Evolutionary conservation across 1,140 invertebrate species (phyloP), one percentile per base, ranked within the genome.

Genomic region (Coenobita brevimanus): DNA sequence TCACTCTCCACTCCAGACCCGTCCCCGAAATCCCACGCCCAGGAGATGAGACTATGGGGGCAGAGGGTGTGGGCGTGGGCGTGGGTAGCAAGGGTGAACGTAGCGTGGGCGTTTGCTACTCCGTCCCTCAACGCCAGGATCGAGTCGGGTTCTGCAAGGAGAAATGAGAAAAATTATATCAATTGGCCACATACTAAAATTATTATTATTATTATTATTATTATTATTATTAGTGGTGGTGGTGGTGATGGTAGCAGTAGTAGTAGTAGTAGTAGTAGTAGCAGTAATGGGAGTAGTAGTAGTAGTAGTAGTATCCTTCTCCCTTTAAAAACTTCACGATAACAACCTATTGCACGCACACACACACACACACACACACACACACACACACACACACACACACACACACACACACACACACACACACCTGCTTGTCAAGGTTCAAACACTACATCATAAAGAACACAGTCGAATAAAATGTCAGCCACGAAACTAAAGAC

Each of bases 11-110:
- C 50, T 46, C 30, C 78, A 17, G 50, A 41, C n/a, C 54, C 60
- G 13, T 67, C 79, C 24, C 79, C 79, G 27, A 82, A 82, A 33
- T 67, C 62, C 79, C 79, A 82, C 13, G 36, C 62, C 79, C 60
- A 82, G 1, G 79, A 82, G 33, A 82, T n/a, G 57, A 24, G 62
- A 67, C 62, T 38, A 24, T n/a, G 33, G 33, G 62, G 79, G 79
- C 79, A 82, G 60, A 43, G 57, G 10, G 36, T 21, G 0, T n/a
- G 15, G 62, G 62, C 6, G 24, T 17, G 38, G 38, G n/a, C 10
- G 13, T 54, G 3, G 79, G 57, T 30, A 15, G 62, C 46, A 38
- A 82, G 36, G 62, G 79, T 67, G 60, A 82, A n/a, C 24, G 33
- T 33, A n/a, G 62, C 79, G 21, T 41, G 13, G 33, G 62, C 79